These are phyloP conservation scores for Spheniscus humboldti DNA, from an alignment of 2,797 vertebrate genomes.

Conservation along the genomic window DNA sequence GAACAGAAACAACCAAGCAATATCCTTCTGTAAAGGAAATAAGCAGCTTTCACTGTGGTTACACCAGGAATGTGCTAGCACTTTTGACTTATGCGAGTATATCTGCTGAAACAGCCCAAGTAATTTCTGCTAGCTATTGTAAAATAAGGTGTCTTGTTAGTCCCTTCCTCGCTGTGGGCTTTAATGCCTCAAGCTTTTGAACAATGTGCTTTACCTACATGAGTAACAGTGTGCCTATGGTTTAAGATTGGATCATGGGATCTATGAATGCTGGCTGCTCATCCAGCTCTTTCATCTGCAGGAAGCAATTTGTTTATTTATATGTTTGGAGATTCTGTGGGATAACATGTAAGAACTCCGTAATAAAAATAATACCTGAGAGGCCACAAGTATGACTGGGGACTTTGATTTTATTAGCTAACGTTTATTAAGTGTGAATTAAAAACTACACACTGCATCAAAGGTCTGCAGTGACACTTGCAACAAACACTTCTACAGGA, in stretches of 20 bases:
- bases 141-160: background rate
- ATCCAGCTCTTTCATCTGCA: background rate
- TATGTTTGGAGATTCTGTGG: background rate
- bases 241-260: background rate
- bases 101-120: background rate
- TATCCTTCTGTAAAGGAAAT: background rate
- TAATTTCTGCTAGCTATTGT: background rate
- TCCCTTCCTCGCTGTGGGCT: background rate
- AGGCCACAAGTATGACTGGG: background rate
- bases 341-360: background rate
- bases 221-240: background rate
- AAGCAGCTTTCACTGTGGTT: background rate
- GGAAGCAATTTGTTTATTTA: background rate
- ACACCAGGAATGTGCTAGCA: background rate
- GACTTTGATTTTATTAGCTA: background rate
- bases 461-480: background rate
- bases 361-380: background rate
- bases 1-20: background rate
- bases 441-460: background rate
- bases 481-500: background rate
- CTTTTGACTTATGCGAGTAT: background rate
- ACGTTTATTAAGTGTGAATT: background rate
- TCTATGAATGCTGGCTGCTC: background rate
- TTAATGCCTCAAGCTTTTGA: background rate
- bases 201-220: background rate